Base-by-base conservation (phyloP, 2,888 invertebrate genomes). In the Actias luna region DNA sequence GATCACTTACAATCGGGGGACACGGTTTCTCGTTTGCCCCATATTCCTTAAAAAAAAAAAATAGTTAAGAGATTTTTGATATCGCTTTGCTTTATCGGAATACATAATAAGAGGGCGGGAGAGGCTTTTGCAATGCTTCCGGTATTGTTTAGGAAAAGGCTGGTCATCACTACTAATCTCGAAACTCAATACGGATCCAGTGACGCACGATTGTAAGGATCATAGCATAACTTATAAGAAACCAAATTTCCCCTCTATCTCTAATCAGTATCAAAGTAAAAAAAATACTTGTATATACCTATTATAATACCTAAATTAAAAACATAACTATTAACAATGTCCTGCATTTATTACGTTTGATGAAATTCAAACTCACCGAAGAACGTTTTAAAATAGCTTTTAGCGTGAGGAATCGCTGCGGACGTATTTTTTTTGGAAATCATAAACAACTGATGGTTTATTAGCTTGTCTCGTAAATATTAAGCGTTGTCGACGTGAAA, bases 381-480 rank as follows among this genome's bases (percentile, higher is more conserved):
- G 0, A 29, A 2, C 1, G 2, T 0, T 0, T 18, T 31, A 62
- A 42, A 31, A 16, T 2, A 8, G 22, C 31, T 33, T 46, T 57
- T 62, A n/a, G n/a, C 18, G 16, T 31, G 29, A 10, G 5, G 31
- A 25, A 8, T 46, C 8, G 16, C 12, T 7, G 8, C 16, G 14
- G 18, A 61, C 63, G 63, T 61, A 65, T 64, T 66, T 66, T 62
- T 71, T 77, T 71, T 61, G 70, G 68, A 73, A 77, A 69, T 70
- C 76, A 71, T 79, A 77, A 79, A 77, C 72, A 72, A 73, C 69
- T 63, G 67, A 69, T 71, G 67, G 64, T 78, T 79, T 79, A 75
- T 74, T 73, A 66, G 68, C 59, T 63, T 66, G 67, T 67, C 70
- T 74, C 78, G 64, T 80, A 79, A 80, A 80, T 74, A 74, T 65